Conservation (phyloP, 1,140 invertebrate genomes). For the Vanessa atalanta region DNA sequence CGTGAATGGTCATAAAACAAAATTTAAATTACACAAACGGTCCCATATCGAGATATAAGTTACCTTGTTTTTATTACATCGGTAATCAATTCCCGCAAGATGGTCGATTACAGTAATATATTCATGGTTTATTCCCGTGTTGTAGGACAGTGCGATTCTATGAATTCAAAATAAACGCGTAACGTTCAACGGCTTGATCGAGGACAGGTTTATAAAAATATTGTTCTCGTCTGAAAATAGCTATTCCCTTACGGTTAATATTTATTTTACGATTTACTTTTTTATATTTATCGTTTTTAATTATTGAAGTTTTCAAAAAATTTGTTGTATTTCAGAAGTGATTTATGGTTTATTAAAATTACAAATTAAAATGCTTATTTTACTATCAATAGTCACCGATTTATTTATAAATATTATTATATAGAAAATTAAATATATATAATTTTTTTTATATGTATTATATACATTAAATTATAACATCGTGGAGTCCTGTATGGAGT, state of each 20-base stretch:
- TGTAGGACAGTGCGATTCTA: not conserved
- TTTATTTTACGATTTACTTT: not conserved
- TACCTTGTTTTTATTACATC: constrained; percentile 8
- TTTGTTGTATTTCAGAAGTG: too few species aligned
- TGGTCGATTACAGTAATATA: constrained; percentile 14
- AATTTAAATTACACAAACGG: not conserved
- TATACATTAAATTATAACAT: too few species aligned
- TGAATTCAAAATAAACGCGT: constrained; percentile 8
- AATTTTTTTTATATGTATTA: too few species aligned
- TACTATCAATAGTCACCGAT: too few species aligned
- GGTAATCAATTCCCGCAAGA: constrained; percentile 19
- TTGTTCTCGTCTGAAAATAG: constrained; percentile 4
- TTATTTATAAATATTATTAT: too few species aligned
- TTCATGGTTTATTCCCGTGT: not conserved
- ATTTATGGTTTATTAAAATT: too few species aligned
- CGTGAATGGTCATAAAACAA: not conserved
- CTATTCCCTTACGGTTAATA: not conserved
- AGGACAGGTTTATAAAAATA: constrained; percentile 3
- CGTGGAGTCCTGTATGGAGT: too few species aligned
- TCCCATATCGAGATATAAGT: constrained; percentile 3
- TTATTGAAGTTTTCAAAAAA: not conserved
- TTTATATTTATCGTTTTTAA: not conserved
- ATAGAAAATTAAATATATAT: too few species aligned
- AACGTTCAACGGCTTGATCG: not conserved
- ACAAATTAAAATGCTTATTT: too few species aligned